These are phyloP conservation scores for Chrysotoxum bicinctum DNA, from an alignment of 2,888 invertebrate species.

Conservation along the genomic window DNA sequence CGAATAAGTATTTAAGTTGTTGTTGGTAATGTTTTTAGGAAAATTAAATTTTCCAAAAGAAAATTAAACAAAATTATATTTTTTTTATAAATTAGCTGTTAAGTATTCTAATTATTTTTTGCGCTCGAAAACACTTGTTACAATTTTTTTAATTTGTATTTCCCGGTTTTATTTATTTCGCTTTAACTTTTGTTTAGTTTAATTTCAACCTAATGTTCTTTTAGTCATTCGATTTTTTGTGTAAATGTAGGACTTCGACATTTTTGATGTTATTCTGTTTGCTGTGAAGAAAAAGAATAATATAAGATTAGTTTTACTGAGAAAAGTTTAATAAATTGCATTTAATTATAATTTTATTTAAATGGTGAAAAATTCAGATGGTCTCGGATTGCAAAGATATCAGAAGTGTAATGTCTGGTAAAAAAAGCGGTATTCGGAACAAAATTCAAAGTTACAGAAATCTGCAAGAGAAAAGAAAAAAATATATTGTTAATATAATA, in stretches of 20 bases:
- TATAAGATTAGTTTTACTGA: neutral
- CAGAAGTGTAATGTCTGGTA: slow-evolving; percentile 28
- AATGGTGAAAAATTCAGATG: neutral
- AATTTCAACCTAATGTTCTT: slow-evolving; percentile 61
- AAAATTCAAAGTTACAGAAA: neutral
- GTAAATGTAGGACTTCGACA: slow-evolving; percentile 79
- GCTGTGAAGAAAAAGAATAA: slow-evolving; percentile 74
- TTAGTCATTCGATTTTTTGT: slow-evolving; percentile 59
- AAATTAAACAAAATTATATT: slow-evolving; percentile 26
- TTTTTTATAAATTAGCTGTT: slow-evolving; percentile 26
- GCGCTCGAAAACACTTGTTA: slow-evolving; percentile 57
- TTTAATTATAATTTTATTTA: neutral
- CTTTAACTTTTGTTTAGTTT: slow-evolving; percentile 18
- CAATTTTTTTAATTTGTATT: slow-evolving; percentile 13
- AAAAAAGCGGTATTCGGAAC: neutral
- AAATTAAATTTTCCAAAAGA: slow-evolving; percentile 33
- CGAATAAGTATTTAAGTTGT: slow-evolving; percentile 39
- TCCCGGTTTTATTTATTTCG: slow-evolving; percentile 40
- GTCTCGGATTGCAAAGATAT: neutral
- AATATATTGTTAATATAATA: neutral
- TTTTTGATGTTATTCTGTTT: slow-evolving; percentile 78
- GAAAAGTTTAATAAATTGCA: neutral
- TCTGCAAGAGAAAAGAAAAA: slow-evolving; percentile 53
- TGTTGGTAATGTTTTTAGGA: slow-evolving; percentile 30
- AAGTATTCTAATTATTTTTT: slow-evolving; percentile 36